Conservation (phyloP, 2,113 vertebrate species). For the Baryphthengus martii region DNA sequence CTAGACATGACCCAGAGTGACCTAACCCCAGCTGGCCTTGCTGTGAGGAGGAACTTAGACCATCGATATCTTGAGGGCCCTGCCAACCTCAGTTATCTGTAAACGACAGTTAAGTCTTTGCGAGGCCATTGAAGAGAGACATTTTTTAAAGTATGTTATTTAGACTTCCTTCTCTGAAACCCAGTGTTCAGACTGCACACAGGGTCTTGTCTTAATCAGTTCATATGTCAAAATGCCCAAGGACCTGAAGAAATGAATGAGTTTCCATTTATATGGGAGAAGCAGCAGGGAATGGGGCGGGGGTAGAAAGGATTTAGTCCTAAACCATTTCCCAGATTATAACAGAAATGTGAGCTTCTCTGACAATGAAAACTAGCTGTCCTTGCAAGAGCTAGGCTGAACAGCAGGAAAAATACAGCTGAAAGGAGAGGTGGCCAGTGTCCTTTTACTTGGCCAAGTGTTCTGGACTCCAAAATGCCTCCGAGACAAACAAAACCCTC, state of each 20-base stretch:
- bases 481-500: neutral
- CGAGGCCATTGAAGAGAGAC: neutral
- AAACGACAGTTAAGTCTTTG: neutral
- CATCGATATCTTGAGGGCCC: neutral
- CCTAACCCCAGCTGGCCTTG: neutral
- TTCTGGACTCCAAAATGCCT: neutral
- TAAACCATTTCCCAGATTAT: neutral
- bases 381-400: neutral
- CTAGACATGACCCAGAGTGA: rapidly evolving
- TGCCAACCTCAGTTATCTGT: neutral
- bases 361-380: neutral
- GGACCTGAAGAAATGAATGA: neutral
- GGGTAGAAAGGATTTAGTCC: neutral
- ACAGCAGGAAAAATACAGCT: neutral
- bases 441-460: neutral
- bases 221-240: neutral
- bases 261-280: neutral
- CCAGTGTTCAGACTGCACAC: neutral
- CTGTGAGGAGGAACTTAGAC: neutral
- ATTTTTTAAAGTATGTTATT: neutral
- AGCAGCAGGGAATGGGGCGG: neutral
- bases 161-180: neutral
- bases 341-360: neutral
- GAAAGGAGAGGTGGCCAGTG: neutral
- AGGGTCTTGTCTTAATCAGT: neutral